Base-by-base conservation (phyloP, 2,888 invertebrate species). In the Allolobophora icterica region DNA sequence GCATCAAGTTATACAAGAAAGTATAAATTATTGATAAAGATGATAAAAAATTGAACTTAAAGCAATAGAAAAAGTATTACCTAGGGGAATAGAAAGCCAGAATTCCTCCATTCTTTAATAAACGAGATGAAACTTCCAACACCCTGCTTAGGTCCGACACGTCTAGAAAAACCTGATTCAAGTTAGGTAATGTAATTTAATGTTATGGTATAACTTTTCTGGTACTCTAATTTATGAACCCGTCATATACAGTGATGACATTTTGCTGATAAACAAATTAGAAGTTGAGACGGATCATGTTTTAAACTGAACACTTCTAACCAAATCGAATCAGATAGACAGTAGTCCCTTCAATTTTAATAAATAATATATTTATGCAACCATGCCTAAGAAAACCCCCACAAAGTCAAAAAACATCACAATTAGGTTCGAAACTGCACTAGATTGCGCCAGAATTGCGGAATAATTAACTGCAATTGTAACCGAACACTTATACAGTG, bases 141-240 rank as follows among this genome's bases (percentile, higher is more conserved):
- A 38, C 24, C 24, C 87, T 87, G 87, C 11, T 87, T 6, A 87
- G 87, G 8, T 87, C 87, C 35, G 87, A 87, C 15, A 87, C 34
- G 38, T 87, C 87, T 87, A 87, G 87, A 87, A 87, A 87, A 87
- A 87, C 87, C 87, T 87, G n/a, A 87, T 33, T 5, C 87, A 87
- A 87, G 87, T 87, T 38, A 71, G 71, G n/a, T n/a, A 71, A 71
- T 71, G 71, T 71, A 71, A 19, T 58, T 58, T 30, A 30, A 71
- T 71, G 11, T n/a, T 24, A 52, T 52, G 1, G n/a, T n/a, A 71
- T 71, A 30, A n/a, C 71, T n/a, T n/a, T n/a, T n/a, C 30, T n/a
- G 30, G 1, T 11, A n/a, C n/a, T n/a, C n/a, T 71, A 11, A 17
- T 24, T 30, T 8, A 71, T 71, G n/a, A n/a, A 71, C 5, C 52